Evolutionary conservation across 2,888 invertebrate species (phyloP).

Genomic region (Leptinotarsa peninsularis): DNA sequence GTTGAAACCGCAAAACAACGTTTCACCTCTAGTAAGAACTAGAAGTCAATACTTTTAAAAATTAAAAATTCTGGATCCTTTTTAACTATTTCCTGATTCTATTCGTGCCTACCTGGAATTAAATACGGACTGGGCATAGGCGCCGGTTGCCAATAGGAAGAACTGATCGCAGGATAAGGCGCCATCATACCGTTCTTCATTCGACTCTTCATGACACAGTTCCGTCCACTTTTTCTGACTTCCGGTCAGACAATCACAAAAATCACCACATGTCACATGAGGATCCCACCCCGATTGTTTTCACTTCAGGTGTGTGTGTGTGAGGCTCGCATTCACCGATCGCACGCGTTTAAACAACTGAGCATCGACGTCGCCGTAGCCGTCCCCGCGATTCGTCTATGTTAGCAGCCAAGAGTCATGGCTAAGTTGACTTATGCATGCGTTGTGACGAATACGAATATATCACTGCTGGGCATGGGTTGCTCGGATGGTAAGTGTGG

Average conservation of each 20-base stretch:
- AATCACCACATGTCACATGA: constrained; percentile 34
- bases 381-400: constrained; percentile 55
- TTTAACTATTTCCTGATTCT: too few relatives aligned
- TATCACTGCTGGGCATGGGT: constrained; percentile 46
- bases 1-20: too few relatives aligned
- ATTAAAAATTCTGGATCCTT: too few relatives aligned
- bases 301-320: constrained; percentile 20
- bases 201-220: constrained; percentile 63
- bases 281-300: constrained; percentile 28
- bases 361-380: constrained; percentile 32
- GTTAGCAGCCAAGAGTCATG: constrained; percentile 49
- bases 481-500: constrained; percentile 38
- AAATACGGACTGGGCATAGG: constrained; percentile 84
- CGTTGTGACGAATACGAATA: constrained; percentile 64
- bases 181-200: constrained; percentile 48
- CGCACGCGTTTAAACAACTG: constrained; percentile 26
- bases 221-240: constrained; percentile 30
- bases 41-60: too few relatives aligned
- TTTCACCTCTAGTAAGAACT: too few relatives aligned
- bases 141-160: constrained; percentile 87
- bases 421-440: constrained; percentile 52
- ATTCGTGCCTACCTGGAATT: constrained; percentile 77
- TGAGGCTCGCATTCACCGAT: constrained; percentile 24
- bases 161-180: constrained; percentile 82
- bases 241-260: constrained; percentile 31